Base-by-base conservation (phyloP, 2,113 vertebrate species). In the Ranitomeya imitator region DNA sequence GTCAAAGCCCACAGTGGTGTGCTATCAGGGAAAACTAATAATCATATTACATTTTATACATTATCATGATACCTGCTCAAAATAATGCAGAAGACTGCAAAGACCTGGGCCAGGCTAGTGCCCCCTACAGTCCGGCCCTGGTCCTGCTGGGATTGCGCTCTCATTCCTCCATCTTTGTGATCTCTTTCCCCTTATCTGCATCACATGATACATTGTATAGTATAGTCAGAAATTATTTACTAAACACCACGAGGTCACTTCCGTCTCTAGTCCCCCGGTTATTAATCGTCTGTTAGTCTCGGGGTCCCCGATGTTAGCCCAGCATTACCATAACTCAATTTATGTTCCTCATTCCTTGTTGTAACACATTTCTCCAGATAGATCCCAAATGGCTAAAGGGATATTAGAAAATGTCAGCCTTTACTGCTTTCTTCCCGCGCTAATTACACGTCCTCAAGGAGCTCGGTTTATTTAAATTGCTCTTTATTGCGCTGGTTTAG, bases 171-270 rank as follows among this genome's bases (percentile, higher is more conserved):
- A 19, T 18, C 37, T 0, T 5, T 63, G 61, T 31, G 7, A 37
- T 26, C 31, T 2, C 37, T 31, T 71, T 4, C 10, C 71, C 6
- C 18, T 3, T 15, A 59, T 57, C 14, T 15, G 54, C 10, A 31
- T 59, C 15, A 54, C 57, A 26, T 23, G 21, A 55, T 21, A 60
- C 79, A 19, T 81, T 9, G 37, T 2, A 37, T 60, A 60, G 71
- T 84, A 61, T 88, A 19, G 23, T 90, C 89, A 65, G 83, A 76
- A 67, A 90, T 2, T 90, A 81, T 86, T 82, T 80, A 79, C 91
- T 83, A 92, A 91, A 89, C 91, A 91, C 90, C 91, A 85, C 85
- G 85, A 90, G 83, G 86, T 89, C 90, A 76, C 89, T 89, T 86
- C 89, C 79, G 90, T 90, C 90, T 86, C 90, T 31, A 31, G 26